A percentile compares a stretch with the other conserved stretches of the same genome.
phyloP scores from a whole-genome alignment of 35 echinoderm and acorn worm species.

The Ophiothrix spiculata region DNA sequence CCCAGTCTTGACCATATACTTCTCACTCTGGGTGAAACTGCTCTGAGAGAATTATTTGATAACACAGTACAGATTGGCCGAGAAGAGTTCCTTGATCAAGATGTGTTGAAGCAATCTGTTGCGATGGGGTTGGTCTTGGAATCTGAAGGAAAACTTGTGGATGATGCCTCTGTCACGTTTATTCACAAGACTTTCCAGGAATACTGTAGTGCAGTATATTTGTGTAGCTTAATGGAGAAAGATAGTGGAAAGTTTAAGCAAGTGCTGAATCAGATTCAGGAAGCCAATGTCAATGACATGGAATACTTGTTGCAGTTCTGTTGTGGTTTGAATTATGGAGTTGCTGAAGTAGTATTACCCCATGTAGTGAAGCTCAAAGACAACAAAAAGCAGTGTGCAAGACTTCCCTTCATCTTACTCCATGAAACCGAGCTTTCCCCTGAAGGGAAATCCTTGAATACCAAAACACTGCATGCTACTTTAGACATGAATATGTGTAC shows the following conservation, averaged over 20 bases:
- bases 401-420: neutral
- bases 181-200: constrained; percentile 34
- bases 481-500: neutral
- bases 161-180: neutral
- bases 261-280: neutral
- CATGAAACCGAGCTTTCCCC: neutral
- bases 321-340: neutral
- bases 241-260: neutral
- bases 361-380: neutral
- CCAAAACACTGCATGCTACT: neutral
- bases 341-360: neutral
- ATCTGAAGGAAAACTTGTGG: neutral
- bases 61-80: neutral
- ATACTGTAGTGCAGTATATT: constrained; percentile 27
- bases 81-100: neutral
- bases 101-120: neutral
- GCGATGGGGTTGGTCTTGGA: constrained; percentile 7
- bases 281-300: neutral
- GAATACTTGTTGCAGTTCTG: constrained; percentile 16
- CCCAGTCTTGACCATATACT: neutral
- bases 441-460: neutral
- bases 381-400: neutral
- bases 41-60: constrained; percentile 8
- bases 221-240: neutral
- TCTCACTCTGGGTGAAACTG: neutral